These are phyloP conservation scores for Mantis religiosa DNA, from an alignment of 2,888 invertebrate genomes.

Conservation along the genomic window DNA sequence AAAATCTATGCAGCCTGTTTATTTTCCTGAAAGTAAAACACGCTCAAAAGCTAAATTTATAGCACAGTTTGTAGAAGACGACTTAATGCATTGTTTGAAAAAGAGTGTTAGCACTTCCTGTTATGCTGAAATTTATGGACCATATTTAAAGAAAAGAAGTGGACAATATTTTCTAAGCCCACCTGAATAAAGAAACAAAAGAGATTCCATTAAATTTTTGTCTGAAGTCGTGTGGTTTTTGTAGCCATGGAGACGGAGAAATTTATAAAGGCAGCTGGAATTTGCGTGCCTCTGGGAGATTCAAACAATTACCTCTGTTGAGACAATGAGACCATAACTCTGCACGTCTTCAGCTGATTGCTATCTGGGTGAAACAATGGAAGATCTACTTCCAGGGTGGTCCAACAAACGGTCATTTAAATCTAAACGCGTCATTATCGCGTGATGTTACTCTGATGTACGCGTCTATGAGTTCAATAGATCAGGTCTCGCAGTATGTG, in stretches of 20 bases:
- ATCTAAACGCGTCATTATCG: background rate
- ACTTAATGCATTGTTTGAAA: background rate
- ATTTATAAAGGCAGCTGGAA: background rate
- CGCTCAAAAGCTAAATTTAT: no score
- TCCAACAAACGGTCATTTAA: background rate
- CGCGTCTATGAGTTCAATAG: background rate
- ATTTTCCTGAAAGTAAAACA: no score
- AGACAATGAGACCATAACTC: background rate
- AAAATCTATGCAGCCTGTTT: no score
- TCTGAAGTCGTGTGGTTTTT: background rate
- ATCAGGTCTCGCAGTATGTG: background rate
- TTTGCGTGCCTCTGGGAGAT: background rate
- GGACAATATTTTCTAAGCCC: background rate
- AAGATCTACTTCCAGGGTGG: background rate
- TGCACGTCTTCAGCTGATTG: background rate
- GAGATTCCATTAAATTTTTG: background rate
- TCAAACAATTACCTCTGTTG: background rate
- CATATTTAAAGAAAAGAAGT: background rate
- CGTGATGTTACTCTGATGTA: background rate
- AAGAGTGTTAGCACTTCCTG: no score
- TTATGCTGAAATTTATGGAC: background rate
- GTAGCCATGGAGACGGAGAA: background rate
- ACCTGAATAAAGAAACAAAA: background rate
- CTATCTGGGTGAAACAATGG: background rate
- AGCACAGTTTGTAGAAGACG: background rate